Evolutionary conservation across 2,113 vertebrate species (phyloP), one percentile per base, ranked within the genome.

Genomic region (Sarotherodon lohbergeri): DNA sequence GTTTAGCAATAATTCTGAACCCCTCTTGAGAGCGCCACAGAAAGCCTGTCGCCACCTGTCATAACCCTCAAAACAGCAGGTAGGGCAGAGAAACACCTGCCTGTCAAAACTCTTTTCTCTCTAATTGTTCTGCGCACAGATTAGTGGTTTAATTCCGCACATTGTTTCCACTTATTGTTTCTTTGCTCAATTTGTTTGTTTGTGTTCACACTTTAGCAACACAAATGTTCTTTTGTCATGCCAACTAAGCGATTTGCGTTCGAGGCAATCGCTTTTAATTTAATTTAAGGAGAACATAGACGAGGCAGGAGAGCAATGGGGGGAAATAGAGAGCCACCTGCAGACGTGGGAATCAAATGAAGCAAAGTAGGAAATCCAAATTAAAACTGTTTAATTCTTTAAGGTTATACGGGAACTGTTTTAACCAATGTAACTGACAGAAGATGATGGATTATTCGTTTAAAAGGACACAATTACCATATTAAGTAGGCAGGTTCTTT

Each of bases 181-280:
- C 88, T 92, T 90, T 83, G 92, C 92, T 96, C 94, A 92, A 91
- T 96, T 95, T 96, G 91, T 95, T 93, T 95, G 93, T 94, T 94
- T 95, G 91, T 89, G 84, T 92, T 92, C 93, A 91, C 92, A 88
- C 93, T 93, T 92, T 90, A 90, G 81, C 86, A 80, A 92, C 90
- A 79, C 88, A 87, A 93, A 89, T 81, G 90, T 94, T 91, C 88
- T 90, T 93, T 95, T 94, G 92, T 95, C 92, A 92, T 89, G 93
- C 91, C 93, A 92, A 88, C 92, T 87, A 56, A 92, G 91, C 73
- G 27, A 90, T 92, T 92, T 90, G 89, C 59, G 83, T 90, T 87
- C 79, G 84, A 92, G 87, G 89, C 82, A 93, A 91, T 84, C 90
- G 24, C 88, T 92, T 95, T 93, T 86, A 79, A 94, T 96, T 93